Conservation (phyloP, 1,140 invertebrate species). For the Matsumurasca onukii region DNA sequence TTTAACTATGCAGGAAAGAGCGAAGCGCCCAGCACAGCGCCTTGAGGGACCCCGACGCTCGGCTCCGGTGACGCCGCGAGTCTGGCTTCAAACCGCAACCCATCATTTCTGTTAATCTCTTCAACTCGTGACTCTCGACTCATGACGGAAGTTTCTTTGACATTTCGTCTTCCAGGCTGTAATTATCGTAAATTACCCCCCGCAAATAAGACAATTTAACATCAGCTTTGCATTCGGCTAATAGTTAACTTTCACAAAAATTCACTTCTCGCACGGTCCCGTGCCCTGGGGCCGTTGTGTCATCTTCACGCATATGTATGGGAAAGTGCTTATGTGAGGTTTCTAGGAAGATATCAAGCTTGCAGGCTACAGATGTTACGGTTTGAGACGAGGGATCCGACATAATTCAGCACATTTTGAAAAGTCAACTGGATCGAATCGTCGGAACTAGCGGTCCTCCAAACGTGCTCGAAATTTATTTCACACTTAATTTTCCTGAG, state of each 20-base stretch:
- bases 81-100: too few species aligned
- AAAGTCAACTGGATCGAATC: not conserved
- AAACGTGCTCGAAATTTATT: too few species aligned
- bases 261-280: not conserved
- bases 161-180: slow-evolving; percentile 14
- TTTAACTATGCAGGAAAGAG: not conserved
- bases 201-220: not conserved
- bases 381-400: not conserved
- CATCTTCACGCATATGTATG: not conserved
- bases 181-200: slow-evolving; percentile 23
- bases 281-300: not conserved
- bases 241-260: not conserved
- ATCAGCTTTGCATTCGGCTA: slow-evolving; percentile 12
- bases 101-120: slow-evolving; percentile 18
- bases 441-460: not conserved
- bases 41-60: not conserved
- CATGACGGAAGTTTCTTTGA: slow-evolving; percentile 23
- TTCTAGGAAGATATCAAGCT: not conserved
- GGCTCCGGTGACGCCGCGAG: not conserved
- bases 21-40: not conserved
- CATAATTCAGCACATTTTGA: not conserved
- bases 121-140: not conserved
- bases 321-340: not conserved
- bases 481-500: too few species aligned
- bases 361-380: not conserved